phyloP scores from a whole-genome alignment of 2,797 vertebrate genomes.

The Acrossocheilus wenchowensis region DNA sequence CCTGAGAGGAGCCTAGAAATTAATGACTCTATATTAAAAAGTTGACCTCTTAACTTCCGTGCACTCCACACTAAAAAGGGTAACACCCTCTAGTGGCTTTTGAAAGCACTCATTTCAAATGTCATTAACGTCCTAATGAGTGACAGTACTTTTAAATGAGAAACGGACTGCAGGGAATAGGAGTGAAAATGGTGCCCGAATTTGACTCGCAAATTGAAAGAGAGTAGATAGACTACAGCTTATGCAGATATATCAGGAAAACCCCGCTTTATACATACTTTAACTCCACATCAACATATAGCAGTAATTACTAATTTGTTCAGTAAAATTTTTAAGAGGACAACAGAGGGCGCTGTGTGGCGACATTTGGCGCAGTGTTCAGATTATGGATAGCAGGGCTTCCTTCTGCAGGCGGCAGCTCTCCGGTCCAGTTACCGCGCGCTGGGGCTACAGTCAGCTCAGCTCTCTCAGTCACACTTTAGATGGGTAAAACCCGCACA shows the following conservation, averaged over 20 bases:
- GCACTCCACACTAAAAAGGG: conserved; percentile 54
- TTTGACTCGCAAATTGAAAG: conserved; percentile 43
- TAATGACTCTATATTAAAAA: conserved; percentile 53
- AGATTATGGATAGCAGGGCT: conserved; percentile 67
- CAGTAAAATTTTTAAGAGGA: conserved; percentile 29
- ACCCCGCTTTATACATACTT: conserved; percentile 1
- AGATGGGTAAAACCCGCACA: not conserved
- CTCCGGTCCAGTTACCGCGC: conserved; percentile 10
- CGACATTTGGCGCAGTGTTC: conserved; percentile 73
- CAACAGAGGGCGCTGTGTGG: conserved; percentile 82
- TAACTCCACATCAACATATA: not conserved
- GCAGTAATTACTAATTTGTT: conserved; percentile 27
- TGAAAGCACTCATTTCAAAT: conserved; percentile 58
- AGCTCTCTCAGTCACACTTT: not conserved
- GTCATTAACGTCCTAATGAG: conserved; percentile 61
- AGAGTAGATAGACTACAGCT: not conserved
- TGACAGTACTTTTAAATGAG: conserved; percentile 54
- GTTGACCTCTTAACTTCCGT: conserved; percentile 43
- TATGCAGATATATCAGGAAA: conserved; percentile 1
- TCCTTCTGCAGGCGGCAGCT: conserved; percentile 62
- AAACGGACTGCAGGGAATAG: conserved; percentile 51
- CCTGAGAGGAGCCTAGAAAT: conserved; percentile 48
- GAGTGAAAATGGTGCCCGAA: conserved; percentile 47
- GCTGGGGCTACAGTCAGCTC: not conserved
- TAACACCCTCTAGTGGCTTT: conserved; percentile 62